These are phyloP conservation scores for Luperina nickerlii DNA, from an alignment of 2,888 invertebrate species.

Conservation along the genomic window DNA sequence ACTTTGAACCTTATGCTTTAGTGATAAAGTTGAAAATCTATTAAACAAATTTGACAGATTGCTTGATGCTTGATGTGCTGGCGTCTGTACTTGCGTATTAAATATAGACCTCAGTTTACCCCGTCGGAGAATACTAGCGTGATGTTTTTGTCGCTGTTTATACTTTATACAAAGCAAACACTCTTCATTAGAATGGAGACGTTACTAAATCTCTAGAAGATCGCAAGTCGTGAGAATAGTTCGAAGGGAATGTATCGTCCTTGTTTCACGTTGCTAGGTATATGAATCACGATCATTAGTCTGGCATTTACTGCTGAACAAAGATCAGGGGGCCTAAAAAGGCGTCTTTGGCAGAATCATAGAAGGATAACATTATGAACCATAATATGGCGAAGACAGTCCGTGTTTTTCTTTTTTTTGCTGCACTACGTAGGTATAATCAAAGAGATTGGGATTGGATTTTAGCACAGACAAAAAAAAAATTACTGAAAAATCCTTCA, in stretches of 20 bases:
- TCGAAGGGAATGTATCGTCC: conserved; percentile 15
- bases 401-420: no score
- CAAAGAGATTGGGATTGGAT: no score
- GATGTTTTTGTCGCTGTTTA: neutral
- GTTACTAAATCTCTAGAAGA: conserved; percentile 8
- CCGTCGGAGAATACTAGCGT: neutral
- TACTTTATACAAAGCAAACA: neutral
- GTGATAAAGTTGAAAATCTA: no score
- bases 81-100: neutral
- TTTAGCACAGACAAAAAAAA: no score
- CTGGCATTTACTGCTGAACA: conserved; percentile 5
- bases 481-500: no score
- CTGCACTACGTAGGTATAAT: no score
- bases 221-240: conserved; percentile 12
- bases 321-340: neutral
- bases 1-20: no score
- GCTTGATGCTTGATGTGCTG: no score
- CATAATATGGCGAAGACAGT: no score
- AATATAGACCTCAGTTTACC: neutral
- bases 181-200: neutral
- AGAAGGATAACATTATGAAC: no score
- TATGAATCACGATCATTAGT: conserved; percentile 25
- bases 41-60: no score
- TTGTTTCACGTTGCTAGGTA: conserved; percentile 11
- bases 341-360: no score